phyloP scores from a whole-genome alignment of 92 coral and sea anemone species.

The Galaxea fascicularis region DNA sequence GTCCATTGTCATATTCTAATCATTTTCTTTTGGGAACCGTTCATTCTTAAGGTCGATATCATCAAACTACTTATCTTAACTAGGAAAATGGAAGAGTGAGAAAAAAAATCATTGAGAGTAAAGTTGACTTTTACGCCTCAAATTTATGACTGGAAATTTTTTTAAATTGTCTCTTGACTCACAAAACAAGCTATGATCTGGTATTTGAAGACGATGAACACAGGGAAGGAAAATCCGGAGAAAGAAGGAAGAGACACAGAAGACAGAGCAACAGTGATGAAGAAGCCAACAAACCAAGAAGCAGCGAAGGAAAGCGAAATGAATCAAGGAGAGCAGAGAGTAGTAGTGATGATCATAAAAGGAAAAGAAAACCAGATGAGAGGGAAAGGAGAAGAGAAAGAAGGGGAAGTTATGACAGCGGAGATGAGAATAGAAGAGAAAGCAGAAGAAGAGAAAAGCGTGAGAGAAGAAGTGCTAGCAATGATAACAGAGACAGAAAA shows the following conservation, averaged over 20 bases:
- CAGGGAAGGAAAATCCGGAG: conserved; percentile 34
- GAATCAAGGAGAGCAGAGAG: not conserved
- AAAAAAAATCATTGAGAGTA: too few species aligned
- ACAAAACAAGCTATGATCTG: conserved; percentile 72
- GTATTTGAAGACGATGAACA: conserved; percentile 76
- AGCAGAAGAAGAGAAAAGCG: conserved; percentile 12
- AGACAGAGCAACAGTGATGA: conserved; percentile 43
- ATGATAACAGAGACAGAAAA: not conserved
- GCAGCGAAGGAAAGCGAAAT: not conserved
- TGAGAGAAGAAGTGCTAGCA: conserved; percentile 17
- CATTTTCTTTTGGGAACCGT: not conserved
- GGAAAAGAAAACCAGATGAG: conserved; percentile 6
- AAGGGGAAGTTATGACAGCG: conserved; percentile 15
- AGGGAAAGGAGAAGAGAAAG: conserved; percentile 22
- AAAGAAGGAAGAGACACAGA: conserved; percentile 48
- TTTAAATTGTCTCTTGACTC: conserved; percentile 24
- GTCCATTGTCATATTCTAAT: not conserved
- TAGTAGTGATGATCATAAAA: conserved; percentile 15
- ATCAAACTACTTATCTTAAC: too few species aligned
- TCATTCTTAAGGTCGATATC: not conserved
- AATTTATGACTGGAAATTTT: not conserved
- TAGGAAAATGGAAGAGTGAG: too few species aligned
- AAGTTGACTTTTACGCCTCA: not conserved
- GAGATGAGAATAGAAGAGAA: not conserved
- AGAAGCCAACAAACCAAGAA: conserved; percentile 11